Evolutionary conservation across 1,140 invertebrate genomes (phyloP), one percentile per base, ranked within the genome.

Genomic region (Caerostris extrusa): DNA sequence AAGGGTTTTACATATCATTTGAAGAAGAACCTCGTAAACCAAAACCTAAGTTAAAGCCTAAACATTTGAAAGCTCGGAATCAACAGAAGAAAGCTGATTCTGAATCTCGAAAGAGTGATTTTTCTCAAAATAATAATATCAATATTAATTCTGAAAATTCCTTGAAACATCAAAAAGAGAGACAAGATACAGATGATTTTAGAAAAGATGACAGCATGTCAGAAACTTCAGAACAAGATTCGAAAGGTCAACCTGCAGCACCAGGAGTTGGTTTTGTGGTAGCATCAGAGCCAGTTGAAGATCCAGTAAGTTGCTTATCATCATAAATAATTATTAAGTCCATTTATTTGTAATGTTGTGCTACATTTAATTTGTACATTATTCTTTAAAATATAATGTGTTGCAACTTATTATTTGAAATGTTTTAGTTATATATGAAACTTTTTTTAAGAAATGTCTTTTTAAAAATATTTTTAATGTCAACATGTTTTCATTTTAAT

Each of bases 1-100:
- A 98, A 96, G 98, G 98, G n/a, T 99, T 99, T 96, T 99, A 99
- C 96, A 98, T 99, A 95, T 98, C 98, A 53, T 98, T 99, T 95
- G 98, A 98, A 95, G 97, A 98, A 95, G 97, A 98, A 95, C 98
- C 98, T 5, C 98, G 98, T 95, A 97, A 98, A 95, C 98, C 98
- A 2, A 99, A 99, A 96, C 98, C 98, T 1, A 98, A 98, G 57
- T 96, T 98, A 17, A 96, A 98, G 94, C 96, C 97, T 50, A 98
- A 98, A 96, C 61, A 95, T 81, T 10, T 95, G 92, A 94, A 95
- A 95, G 94, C 95, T 87, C 94, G 95, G 92, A 87, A 95, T 94
- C 71, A 95, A 94, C 50, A 95, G 91, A 94, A 91, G 67, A 94
- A 90, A 61, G 71, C 77, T 17, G 93, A 92, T 61, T 71, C 81